phyloP scores from a whole-genome alignment of 1,140 invertebrate genomes.

The Leptinotarsa texana region DNA sequence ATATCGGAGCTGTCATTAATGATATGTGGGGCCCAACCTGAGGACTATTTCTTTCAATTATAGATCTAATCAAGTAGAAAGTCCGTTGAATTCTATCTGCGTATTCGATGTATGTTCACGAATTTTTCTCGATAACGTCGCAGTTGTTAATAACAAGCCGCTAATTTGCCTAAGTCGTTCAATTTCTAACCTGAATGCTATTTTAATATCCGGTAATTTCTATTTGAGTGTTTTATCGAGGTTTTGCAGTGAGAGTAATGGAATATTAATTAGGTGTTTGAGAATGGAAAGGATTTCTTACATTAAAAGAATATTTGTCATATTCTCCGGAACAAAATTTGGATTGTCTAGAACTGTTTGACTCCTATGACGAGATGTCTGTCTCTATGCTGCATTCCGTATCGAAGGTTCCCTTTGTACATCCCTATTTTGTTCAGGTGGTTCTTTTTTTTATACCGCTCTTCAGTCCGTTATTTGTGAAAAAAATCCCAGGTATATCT shows the following conservation, averaged over 20 bases:
- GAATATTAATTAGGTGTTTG: too few relatives aligned
- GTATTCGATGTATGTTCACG: not conserved
- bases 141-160: not conserved
- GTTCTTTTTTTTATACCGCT: too few relatives aligned
- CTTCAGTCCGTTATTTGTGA: too few relatives aligned
- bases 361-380: too few relatives aligned
- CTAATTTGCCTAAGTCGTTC: conserved; percentile 2
- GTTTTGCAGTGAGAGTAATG: not conserved
- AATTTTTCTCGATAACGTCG: not conserved
- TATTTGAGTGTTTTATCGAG: not conserved
- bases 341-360: too few relatives aligned
- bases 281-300: too few relatives aligned
- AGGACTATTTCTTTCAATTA: conserved; percentile 2
- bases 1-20: not conserved
- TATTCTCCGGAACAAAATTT: too few relatives aligned
- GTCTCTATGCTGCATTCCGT: too few relatives aligned
- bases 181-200: not conserved
- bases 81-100: not conserved
- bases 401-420: too few relatives aligned
- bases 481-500: too few relatives aligned
- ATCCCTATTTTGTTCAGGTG: too few relatives aligned
- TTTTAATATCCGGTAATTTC: not conserved
- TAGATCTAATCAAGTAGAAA: not conserved
- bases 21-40: not conserved
- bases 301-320: too few relatives aligned